These are phyloP conservation scores for Oplegnathus fasciatus DNA, from an alignment of 2,113 vertebrate genomes.

Conservation along the genomic window DNA sequence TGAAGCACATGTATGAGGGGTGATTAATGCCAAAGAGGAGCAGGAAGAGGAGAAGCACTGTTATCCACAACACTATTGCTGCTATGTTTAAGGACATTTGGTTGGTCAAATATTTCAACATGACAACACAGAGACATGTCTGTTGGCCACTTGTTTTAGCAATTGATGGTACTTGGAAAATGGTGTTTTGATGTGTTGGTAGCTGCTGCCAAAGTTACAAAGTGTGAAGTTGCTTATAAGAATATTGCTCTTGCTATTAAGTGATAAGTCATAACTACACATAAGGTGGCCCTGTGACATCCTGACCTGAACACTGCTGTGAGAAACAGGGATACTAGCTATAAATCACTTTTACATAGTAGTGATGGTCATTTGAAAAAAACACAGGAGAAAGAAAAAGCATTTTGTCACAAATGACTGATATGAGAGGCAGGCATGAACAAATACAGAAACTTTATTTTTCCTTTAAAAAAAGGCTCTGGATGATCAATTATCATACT, in stretches of 20 bases:
- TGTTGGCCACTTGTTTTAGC: background rate
- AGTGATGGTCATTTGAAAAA: background rate
- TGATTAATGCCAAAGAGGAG: slow-evolving; percentile 9
- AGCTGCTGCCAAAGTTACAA: background rate
- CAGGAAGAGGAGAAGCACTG: background rate
- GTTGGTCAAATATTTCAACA: background rate
- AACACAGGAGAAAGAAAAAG: background rate
- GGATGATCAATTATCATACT: background rate
- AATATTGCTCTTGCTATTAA: background rate
- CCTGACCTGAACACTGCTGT: background rate
- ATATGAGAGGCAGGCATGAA: background rate
- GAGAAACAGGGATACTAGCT: background rate
- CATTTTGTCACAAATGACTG: background rate
- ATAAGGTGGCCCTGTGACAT: background rate
- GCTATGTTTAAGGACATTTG: background rate
- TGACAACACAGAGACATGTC: background rate
- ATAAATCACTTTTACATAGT: background rate
- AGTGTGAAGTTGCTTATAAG: background rate
- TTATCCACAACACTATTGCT: background rate
- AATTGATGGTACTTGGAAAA: background rate
- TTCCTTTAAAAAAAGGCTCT: background rate
- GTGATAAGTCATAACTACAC: background rate
- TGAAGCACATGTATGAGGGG: background rate
- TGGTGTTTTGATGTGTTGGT: background rate
- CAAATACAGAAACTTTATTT: background rate